phyloP scores from a whole-genome alignment of 37 sponge, comb jelly and placozoan genomes.

The Aplysina aerophoba region DNA sequence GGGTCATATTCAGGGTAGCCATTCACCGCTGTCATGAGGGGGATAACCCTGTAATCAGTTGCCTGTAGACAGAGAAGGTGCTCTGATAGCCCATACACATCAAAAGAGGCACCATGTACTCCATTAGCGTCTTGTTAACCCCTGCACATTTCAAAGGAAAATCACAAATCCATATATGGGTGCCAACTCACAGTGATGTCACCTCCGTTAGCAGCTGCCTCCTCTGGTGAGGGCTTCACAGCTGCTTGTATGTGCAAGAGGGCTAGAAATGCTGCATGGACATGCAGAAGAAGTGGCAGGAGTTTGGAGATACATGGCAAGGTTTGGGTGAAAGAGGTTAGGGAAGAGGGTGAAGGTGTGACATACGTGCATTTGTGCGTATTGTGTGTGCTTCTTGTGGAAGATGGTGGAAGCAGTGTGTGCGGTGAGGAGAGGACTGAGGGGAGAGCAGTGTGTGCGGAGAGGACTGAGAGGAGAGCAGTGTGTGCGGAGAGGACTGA shows the following conservation, averaged over 20 bases:
- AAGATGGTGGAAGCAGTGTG: too few species aligned
- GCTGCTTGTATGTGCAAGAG: constrained; percentile 71
- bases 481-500: too few species aligned
- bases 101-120: too few species aligned
- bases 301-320: not conserved
- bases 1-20: constrained; percentile 33
- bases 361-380: too few species aligned
- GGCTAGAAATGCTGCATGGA: constrained; percentile 72
- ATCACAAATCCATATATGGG: not conserved
- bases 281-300: not conserved
- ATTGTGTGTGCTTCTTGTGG: too few species aligned
- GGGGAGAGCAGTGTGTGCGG: too few species aligned
- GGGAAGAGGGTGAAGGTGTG: too few species aligned
- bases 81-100: too few species aligned
- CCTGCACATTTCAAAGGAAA: not conserved
- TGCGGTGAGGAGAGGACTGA: too few species aligned
- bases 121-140: too few species aligned
- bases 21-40: constrained; percentile 28
- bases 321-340: not conserved
- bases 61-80: not conserved
- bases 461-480: too few species aligned
- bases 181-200: not conserved
- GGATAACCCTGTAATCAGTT: constrained; percentile 33
- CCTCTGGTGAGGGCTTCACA: constrained; percentile 34
- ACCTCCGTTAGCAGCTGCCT: constrained; percentile 38